These are phyloP conservation scores for Orthosia incerta DNA, from an alignment of 2,888 invertebrate genomes.

Conservation along the genomic window DNA sequence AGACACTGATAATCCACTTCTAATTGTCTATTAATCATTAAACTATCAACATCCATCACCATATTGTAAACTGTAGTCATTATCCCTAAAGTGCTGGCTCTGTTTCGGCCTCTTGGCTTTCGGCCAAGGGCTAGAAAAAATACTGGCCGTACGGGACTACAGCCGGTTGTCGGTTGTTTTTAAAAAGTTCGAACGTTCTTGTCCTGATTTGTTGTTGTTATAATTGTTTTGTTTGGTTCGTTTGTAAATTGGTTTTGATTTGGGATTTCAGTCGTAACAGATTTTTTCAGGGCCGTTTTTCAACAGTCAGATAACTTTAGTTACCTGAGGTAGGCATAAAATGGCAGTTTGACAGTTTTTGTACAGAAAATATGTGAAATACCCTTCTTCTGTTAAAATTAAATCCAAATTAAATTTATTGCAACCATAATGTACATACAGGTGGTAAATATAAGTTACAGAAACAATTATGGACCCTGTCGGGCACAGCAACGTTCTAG, in stretches of 20 bases:
- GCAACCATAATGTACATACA: too few species aligned
- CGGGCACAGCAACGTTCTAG: too few species aligned
- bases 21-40: slow-evolving; percentile 32
- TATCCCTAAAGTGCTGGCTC: slow-evolving; percentile 47
- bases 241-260: background rate
- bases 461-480: too few species aligned
- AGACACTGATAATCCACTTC: slow-evolving; percentile 17
- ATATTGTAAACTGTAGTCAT: slow-evolving; percentile 42
- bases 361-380: too few species aligned
- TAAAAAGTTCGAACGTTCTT: slow-evolving; percentile 26
- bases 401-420: too few species aligned
- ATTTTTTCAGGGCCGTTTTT: too few species aligned
- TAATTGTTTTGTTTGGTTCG: slow-evolving; percentile 14
- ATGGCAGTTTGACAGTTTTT: too few species aligned
- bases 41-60: slow-evolving; percentile 49
- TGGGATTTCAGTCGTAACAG: background rate
- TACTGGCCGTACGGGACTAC: background rate
- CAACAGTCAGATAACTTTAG: too few species aligned
- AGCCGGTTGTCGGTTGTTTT: slow-evolving; percentile 15
- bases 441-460: too few species aligned
- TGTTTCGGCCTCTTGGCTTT: slow-evolving; percentile 54
- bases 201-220: slow-evolving; percentile 35
- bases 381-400: too few species aligned
- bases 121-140: slow-evolving; percentile 48
- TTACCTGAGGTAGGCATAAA: too few species aligned